Base-by-base conservation (phyloP, 2,797 vertebrate genomes). In the Cygnus olor region DNA sequence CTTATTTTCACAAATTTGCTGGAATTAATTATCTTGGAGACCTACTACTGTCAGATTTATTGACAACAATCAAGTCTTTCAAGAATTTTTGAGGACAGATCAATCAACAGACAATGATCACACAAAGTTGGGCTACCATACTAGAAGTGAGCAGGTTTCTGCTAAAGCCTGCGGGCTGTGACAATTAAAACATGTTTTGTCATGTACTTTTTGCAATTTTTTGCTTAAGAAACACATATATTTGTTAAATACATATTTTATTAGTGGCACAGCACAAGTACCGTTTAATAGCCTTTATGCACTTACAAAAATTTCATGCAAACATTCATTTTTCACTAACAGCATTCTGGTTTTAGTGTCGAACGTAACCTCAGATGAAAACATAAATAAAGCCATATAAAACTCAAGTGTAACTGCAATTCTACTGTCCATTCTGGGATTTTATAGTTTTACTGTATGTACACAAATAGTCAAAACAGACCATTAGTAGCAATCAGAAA, bases 281-380 rank as follows among this genome's bases (percentile, higher is more conserved):
- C 7, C 6, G 44, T 57, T 76, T 72, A 84, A 60, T 64, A 86
- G 78, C 5, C 4, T 38, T 28, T 28, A 40, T 32, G 2, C 5
- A 8, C 73, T 44, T 81, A 85, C 44, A 6, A 34, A 47, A 34
- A 19, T 65, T 77, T 83, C 11, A 54, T 24, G 17, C 7, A 51
- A 36, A 8, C 13, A 60, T 54, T 76, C 42, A 42, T 57, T 85
- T 85, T 93, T 72, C 36, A 85, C 11, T 24, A 49, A 63, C 27
- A 68, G 3, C 22, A 60, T 51, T 66, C 8, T 42, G 4, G 0
- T 34, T 60, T 71, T 13, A 13, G 3, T 17, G 8, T 27, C 16
- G 34, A 64, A 66, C 3, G 20, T 19, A 77, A 38, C 6, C 32
- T 42, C 5, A 72, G 8, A 64, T 45, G 3, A 85, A 89, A 66